These are phyloP conservation scores for Dendrocincla tyrannina DNA, from an alignment of 2,797 vertebrate genomes.

Conservation along the genomic window DNA sequence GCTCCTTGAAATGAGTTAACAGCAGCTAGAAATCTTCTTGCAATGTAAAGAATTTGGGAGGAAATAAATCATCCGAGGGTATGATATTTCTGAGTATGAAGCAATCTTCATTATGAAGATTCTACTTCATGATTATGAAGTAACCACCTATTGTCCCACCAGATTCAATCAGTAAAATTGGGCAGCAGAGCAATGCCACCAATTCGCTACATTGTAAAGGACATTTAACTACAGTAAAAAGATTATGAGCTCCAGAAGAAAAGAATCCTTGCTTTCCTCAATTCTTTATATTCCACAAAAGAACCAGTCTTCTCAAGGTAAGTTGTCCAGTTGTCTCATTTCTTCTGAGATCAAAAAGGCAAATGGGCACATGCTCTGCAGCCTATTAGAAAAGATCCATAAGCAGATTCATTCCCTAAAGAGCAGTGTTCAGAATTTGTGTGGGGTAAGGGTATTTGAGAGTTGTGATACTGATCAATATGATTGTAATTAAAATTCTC, in stretches of 20 bases:
- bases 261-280: background rate
- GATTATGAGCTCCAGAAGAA: background rate
- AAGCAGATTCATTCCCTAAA: background rate
- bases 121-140: background rate
- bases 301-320: background rate
- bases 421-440: background rate
- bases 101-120: background rate
- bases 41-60: background rate
- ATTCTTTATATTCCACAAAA: background rate
- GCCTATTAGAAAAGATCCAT: background rate
- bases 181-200: background rate
- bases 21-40: background rate
- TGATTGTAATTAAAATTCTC: constrained; percentile 66
- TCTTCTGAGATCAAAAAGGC: background rate
- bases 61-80: background rate
- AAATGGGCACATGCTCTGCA: background rate
- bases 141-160: background rate
- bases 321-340: background rate
- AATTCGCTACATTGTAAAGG: background rate
- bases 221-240: background rate
- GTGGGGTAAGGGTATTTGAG: background rate
- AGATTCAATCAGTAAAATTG: background rate
- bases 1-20: background rate
- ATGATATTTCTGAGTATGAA: background rate
- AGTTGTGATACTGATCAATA: constrained; percentile 46